A percentile compares a stretch with the other conserved stretches of the same genome.
Evolutionary conservation across 2,797 vertebrate genomes (phyloP).

Genomic region (Melanotaenia maccullochi): DNA sequence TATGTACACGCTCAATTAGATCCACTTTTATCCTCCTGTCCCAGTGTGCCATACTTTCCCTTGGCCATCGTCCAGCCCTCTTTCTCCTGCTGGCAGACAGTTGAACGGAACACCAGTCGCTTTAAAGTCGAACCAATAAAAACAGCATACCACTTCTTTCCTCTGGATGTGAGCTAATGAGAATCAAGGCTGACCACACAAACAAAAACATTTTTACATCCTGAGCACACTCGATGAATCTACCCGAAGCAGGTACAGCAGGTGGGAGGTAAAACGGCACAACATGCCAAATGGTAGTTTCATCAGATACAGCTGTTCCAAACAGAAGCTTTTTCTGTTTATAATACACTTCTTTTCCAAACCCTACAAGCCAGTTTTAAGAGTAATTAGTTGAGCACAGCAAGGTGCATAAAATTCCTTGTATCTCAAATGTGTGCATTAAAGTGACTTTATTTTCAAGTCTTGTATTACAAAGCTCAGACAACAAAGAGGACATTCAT

Average conservation of each 20-base stretch:
- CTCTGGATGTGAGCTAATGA: conserved; percentile 65
- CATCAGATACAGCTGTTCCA: conserved; percentile 15
- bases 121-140: conserved; percentile 57
- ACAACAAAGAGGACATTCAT: background rate
- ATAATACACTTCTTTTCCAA: conserved; percentile 6
- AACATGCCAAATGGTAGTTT: conserved; percentile 15
- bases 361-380: background rate
- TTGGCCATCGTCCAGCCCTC: conserved; percentile 59
- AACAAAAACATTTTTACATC: conserved; percentile 56
- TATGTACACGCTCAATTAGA: conserved; percentile 44
- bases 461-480: background rate
- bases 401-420: background rate
- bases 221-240: conserved; percentile 31
- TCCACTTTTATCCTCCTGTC: conserved; percentile 39
- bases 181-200: conserved; percentile 49
- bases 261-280: conserved; percentile 33
- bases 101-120: conserved; percentile 41
- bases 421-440: background rate
- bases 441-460: background rate
- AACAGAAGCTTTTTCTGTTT: conserved; percentile 3
- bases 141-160: conserved; percentile 43
- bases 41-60: conserved; percentile 52
- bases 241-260: conserved; percentile 17
- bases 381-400: conserved; percentile 4
- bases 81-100: conserved; percentile 49